These are phyloP conservation scores for Chaenodraco wilsoni DNA, from an alignment of 2,797 vertebrate genomes.

Conservation along the genomic window DNA sequence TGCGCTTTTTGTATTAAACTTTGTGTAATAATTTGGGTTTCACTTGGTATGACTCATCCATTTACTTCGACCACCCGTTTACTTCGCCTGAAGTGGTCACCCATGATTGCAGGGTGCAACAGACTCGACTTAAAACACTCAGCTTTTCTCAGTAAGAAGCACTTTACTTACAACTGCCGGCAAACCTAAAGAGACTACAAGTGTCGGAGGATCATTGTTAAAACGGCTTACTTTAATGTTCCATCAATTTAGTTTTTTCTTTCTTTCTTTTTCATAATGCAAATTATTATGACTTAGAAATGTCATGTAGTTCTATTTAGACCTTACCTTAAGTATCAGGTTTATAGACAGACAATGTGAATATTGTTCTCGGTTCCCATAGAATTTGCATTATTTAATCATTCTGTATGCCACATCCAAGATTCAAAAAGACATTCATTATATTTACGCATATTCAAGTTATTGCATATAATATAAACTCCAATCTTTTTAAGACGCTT, in stretches of 20 bases:
- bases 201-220: background rate
- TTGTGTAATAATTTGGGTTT: background rate
- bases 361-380: too few species aligned
- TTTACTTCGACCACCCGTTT: background rate
- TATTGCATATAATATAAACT: background rate
- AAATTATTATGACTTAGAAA: too few species aligned
- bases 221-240: background rate
- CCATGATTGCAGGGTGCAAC: conserved; percentile 4
- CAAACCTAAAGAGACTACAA: background rate
- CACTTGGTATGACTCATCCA: background rate
- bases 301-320: too few species aligned
- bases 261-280: too few species aligned
- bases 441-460: background rate
- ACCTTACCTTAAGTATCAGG: too few species aligned
- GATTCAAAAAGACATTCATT: background rate
- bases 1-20: too few species aligned
- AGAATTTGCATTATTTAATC: too few species aligned
- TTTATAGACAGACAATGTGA: too few species aligned
- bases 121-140: background rate
- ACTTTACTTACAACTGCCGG: background rate
- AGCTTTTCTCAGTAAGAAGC: background rate
- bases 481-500: too few species aligned
- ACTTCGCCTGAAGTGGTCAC: background rate
- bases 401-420: too few species aligned
- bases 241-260: too few species aligned